phyloP scores from a whole-genome alignment of 2,113 vertebrate genomes.

The Oncorhynchus clarkii region DNA sequence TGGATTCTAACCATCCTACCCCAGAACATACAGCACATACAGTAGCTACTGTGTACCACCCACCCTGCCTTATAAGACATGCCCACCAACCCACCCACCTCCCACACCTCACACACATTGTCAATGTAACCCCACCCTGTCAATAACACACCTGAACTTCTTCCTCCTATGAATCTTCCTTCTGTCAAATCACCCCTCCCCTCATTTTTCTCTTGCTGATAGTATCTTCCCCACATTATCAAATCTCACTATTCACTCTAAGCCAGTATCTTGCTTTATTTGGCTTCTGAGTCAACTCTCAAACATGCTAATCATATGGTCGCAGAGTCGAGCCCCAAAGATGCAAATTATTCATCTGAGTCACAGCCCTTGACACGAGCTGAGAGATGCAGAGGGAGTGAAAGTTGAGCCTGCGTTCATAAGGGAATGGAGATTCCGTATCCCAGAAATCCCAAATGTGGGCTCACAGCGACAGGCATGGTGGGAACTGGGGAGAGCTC shows the following conservation, averaged over 20 bases:
- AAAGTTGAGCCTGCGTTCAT: slow-evolving; percentile 4
- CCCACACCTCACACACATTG: too few species aligned
- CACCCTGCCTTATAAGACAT: not conserved
- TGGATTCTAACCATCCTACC: not conserved
- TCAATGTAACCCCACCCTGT: not conserved
- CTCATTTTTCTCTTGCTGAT: not conserved
- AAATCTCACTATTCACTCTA: too few species aligned
- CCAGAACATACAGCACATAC: not conserved
- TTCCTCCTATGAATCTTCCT: not conserved
- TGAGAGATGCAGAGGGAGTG: slow-evolving; percentile 42
- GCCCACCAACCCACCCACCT: not conserved
- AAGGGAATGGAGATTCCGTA: slow-evolving; percentile 24
- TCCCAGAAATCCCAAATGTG: slow-evolving; percentile 40
- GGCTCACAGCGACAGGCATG: slow-evolving; percentile 15
- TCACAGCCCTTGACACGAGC: slow-evolving; percentile 36
- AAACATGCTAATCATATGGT: slow-evolving; percentile 8
- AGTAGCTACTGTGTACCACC: not conserved
- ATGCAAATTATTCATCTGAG: slow-evolving; percentile 56
- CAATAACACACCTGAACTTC: not conserved
- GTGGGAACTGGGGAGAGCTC: not conserved
- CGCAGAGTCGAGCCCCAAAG: not conserved
- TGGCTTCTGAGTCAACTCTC: slow-evolving; percentile 26
- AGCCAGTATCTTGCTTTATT: too few species aligned
- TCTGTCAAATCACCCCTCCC: not conserved
- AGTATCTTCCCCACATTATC: slow-evolving; percentile 22